phyloP scores from a whole-genome alignment of 2,113 vertebrate species.

The Chaetops frenatus region DNA sequence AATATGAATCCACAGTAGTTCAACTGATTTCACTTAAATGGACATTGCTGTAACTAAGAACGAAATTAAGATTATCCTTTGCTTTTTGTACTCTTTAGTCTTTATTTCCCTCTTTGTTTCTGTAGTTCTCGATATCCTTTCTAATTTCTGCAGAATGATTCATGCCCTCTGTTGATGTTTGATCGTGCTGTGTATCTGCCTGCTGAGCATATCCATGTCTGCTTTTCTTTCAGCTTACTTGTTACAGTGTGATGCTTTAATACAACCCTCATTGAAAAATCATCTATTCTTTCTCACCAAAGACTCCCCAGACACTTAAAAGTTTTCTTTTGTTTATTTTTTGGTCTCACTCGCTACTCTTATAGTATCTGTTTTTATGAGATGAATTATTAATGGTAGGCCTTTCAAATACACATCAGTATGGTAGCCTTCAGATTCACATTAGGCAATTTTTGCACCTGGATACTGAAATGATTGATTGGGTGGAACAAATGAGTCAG shows the following conservation, averaged over 20 bases:
- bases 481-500: not conserved
- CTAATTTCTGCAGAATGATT: not conserved
- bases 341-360: not conserved
- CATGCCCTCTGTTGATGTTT: not conserved
- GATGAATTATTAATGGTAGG: not conserved
- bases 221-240: not conserved
- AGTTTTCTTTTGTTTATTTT: not conserved
- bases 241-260: not conserved
- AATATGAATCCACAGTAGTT: not conserved
- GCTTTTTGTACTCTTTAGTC: not conserved
- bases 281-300: not conserved
- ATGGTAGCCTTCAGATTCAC: not conserved
- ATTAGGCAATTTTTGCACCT: not conserved
- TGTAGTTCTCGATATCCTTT: not conserved
- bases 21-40: not conserved
- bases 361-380: not conserved
- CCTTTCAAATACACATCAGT: not conserved
- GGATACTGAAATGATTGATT: not conserved
- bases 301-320: not conserved
- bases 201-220: not conserved
- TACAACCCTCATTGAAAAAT: not conserved
- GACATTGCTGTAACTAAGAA: not conserved
- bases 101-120: not conserved
- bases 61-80: not conserved
- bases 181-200: not conserved